phyloP scores from a whole-genome alignment of 1,140 invertebrate species.

The Adelges cooleyi region DNA sequence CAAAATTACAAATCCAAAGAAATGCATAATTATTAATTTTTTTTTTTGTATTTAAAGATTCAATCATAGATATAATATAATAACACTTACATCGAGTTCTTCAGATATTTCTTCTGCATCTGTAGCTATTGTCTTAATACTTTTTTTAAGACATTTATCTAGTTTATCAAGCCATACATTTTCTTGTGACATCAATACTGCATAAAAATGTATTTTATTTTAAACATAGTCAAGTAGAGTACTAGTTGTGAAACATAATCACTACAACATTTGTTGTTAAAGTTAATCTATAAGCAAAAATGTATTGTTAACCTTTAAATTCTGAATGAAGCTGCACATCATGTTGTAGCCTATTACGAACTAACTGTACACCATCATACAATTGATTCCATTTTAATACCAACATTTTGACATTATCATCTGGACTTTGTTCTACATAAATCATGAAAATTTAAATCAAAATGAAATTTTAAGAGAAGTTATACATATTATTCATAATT shows the following conservation, averaged over 20 bases:
- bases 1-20: no score
- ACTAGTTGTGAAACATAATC: no score
- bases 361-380: background rate
- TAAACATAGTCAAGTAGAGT: no score
- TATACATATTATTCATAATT: background rate
- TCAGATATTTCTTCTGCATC: slow-evolving; percentile 90
- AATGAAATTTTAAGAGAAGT: background rate
- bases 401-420: slow-evolving; percentile 14
- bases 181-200: slow-evolving; percentile 62
- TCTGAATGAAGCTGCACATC: slow-evolving; percentile 20
- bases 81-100: slow-evolving; percentile 64
- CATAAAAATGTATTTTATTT: slow-evolving; percentile 7
- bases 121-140: slow-evolving; percentile 53
- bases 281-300: background rate
- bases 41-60: background rate
- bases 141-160: slow-evolving; percentile 61
- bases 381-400: slow-evolving; percentile 18
- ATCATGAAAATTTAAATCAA: background rate
- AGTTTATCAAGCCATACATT: slow-evolving; percentile 70
- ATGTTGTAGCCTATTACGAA: slow-evolving; percentile 9
- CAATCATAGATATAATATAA: background rate
- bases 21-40: no score
- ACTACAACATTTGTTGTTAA: no score
- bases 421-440: background rate
- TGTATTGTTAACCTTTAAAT: background rate